phyloP scores from a whole-genome alignment of 2,888 invertebrate species.

The Pycnomerus fuliginosus region DNA sequence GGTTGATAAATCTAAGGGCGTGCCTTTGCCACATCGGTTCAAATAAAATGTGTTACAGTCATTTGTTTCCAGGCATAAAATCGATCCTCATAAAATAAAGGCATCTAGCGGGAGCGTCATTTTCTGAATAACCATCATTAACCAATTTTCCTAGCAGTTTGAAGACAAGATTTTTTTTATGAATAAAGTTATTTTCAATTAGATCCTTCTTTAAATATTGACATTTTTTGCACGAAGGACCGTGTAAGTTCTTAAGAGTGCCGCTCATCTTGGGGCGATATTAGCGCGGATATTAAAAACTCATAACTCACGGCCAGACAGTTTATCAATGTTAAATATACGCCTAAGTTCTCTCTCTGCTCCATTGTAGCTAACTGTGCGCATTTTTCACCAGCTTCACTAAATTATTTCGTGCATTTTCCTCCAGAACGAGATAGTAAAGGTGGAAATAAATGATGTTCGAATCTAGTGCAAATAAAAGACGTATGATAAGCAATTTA shows the following conservation, averaged over 20 bases:
- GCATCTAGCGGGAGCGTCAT: no score
- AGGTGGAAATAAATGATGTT: constrained; percentile 29
- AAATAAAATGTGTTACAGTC: no score
- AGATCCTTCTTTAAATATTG: not conserved
- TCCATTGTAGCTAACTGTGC: constrained; percentile 33
- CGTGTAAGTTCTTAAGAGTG: constrained; percentile 10
- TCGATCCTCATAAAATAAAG: no score
- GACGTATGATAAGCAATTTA: constrained; percentile 25
- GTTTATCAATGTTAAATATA: constrained; percentile 41
- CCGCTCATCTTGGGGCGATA: constrained; percentile 33
- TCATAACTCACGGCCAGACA: constrained; percentile 44
- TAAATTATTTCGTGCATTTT: constrained; percentile 30
- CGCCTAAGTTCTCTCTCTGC: constrained; percentile 26
- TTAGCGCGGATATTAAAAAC: constrained; percentile 46
- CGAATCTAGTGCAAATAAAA: constrained; percentile 25
- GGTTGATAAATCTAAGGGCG: no score
- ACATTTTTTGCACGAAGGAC: not conserved
- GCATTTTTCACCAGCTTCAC: constrained; percentile 33
- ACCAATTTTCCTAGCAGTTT: no score
- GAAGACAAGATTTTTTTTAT: no score
- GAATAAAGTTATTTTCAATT: no score
- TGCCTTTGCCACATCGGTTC: no score
- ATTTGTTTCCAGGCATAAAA: no score
- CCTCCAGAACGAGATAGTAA: constrained; percentile 3
- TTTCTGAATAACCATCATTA: no score